Evolutionary conservation across 2,113 vertebrate species (phyloP), one percentile per base, ranked within the genome.

Genomic region (Gadus macrocephalus): DNA sequence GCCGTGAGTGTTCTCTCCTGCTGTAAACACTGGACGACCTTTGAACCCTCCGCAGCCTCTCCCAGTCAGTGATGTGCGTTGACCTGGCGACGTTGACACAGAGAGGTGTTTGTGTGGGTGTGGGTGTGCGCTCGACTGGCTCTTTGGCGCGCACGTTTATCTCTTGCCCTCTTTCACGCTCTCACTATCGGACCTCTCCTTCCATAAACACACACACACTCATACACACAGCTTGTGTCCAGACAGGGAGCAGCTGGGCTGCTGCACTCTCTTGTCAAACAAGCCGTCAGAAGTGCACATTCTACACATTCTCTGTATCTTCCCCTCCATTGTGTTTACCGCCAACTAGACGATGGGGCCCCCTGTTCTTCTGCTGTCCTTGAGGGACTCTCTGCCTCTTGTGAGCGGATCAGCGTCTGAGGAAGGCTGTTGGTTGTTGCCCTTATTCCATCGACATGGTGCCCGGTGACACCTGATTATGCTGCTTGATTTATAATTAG

Each of bases 211-310:
- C 59, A 69, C 67, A 67, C 61, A 68, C 42, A 49, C 42, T 49
- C 56, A 35, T 58, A 35, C 78, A 49, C 20, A 59, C 74, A 68
- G 31, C 59, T 74, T 8, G 64, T 65, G 56, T 16, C 20, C 55
- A 73, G 83, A 81, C 68, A 2, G 76, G 62, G 31, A 76, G 75
- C 79, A 78, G 73, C 81, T 85, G 79, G 74, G 63, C 74, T 1
- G 53, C 68, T 0, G 66, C 38, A 67, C 68, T 3, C 15, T 70
- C 53, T 73, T 82, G 79, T 86, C 86, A 88, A 86, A 89, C 86
- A 88, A 78, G 31, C 69, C 81, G 2, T 83, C 81, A 76, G 53
- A 25, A 59, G 67, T 28, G 22, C 67, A 38, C 66, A 62, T 83
- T 83, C 83, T 67, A 80, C 80, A 78, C 86, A 63, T 66, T 78